phyloP scores from a whole-genome alignment of 2,113 vertebrate species.

The Scomber colias region DNA sequence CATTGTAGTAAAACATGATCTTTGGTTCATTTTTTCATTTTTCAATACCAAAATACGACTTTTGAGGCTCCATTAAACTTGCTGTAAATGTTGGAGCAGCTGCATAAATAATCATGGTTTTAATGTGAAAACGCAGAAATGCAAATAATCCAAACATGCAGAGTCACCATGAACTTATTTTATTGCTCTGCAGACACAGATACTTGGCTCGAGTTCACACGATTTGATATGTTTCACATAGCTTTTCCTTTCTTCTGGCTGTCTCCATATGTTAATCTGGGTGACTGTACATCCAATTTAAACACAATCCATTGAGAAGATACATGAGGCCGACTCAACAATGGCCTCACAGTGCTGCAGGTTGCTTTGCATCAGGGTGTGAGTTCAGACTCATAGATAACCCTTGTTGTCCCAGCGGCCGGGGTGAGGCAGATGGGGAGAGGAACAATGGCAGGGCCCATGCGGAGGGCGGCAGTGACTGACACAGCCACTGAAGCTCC shows the following conservation, averaged over 20 bases:
- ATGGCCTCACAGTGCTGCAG: constrained; percentile 85
- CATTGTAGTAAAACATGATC: background rate
- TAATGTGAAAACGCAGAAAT: background rate
- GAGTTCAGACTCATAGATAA: constrained; percentile 90
- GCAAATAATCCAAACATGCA: constrained; percentile 4
- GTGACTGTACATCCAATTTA: constrained; percentile 52
- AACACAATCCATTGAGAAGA: constrained; percentile 69
- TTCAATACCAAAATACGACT: background rate
- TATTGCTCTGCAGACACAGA: constrained; percentile 55
- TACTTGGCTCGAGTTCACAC: constrained; percentile 11
- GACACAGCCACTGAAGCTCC: constrained; percentile 90
- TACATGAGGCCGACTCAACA: constrained; percentile 74
- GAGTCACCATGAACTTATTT: constrained; percentile 14
- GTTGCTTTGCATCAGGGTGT: constrained; percentile 86
- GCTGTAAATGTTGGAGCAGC: background rate
- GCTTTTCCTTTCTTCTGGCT: background rate
- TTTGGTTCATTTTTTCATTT: background rate
- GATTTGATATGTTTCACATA: constrained; percentile 21
- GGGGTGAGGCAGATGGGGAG: constrained; percentile 89
- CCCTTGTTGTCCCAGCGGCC: constrained; percentile 90
- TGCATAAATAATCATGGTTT: background rate
- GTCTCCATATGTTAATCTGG: constrained; percentile 28
- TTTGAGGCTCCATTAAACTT: background rate
- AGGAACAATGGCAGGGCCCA: constrained; percentile 92
- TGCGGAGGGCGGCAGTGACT: constrained; percentile 93